Conservation (phyloP, 2,797 vertebrate genomes). For the Lacerta viridis region DNA sequence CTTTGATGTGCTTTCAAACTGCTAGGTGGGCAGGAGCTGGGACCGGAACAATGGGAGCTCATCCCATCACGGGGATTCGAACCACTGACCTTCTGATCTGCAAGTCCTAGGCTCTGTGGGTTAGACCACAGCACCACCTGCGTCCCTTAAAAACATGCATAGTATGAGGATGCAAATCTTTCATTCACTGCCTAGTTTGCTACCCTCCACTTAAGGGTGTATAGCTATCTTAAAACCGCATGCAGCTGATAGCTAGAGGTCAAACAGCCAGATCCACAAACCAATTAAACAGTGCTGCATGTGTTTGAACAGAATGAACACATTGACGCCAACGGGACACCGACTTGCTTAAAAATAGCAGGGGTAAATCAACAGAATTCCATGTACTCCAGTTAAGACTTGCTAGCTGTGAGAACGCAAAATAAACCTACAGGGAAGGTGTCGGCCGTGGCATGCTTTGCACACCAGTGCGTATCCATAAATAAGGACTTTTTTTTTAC, state of each 20-base stretch:
- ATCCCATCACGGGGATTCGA: no score
- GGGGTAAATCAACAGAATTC: background rate
- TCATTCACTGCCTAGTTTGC: background rate
- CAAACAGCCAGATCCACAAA: background rate
- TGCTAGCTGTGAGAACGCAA: background rate
- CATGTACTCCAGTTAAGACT: background rate
- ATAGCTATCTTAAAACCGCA: rapidly evolving
- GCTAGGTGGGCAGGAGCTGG: no score
- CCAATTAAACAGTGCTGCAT: background rate
- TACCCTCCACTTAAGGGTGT: conserved; percentile 6
- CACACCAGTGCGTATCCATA: background rate
- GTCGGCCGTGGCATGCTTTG: background rate
- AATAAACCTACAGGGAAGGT: background rate
- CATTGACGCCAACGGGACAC: background rate
- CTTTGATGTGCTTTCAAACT: no score
- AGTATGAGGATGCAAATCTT: background rate
- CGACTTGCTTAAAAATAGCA: background rate
- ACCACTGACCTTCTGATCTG: no score
- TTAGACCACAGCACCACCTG: no score
- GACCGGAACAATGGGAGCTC: no score
- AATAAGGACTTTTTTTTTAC: background rate
- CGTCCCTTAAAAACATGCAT: background rate
- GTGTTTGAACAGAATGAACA: background rate
- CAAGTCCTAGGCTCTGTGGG: no score
- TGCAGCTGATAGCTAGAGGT: background rate